A percentile compares a stretch with the other conserved stretches of the same genome.
phyloP scores from a whole-genome alignment of 2,797 vertebrate species.

The Emys orbicularis region DNA sequence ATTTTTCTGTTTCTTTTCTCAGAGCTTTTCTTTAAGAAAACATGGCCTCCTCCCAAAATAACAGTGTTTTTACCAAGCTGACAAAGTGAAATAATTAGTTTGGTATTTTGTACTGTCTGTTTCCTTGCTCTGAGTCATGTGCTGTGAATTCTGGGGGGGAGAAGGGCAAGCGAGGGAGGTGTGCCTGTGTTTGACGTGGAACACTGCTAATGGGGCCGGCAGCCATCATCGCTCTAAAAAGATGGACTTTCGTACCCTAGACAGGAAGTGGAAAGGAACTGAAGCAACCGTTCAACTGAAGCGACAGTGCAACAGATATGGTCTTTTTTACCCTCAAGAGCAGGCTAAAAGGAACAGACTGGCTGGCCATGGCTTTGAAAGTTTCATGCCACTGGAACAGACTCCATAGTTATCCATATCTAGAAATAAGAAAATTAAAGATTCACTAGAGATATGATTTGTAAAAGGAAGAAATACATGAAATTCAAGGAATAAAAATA shows the following conservation, averaged over 20 bases:
- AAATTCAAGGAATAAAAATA: neutral
- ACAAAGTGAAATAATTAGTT: conserved; percentile 41
- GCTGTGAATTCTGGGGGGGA: neutral
- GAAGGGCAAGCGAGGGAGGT: neutral
- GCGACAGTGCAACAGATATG: neutral
- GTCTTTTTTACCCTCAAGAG: accelerated
- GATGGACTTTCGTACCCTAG: neutral
- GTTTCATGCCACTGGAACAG: neutral
- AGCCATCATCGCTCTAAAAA: neutral
- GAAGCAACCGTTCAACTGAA: too few species aligned
- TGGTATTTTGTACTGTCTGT: neutral
- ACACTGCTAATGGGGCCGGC: neutral
- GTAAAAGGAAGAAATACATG: neutral
- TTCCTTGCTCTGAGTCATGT: neutral
- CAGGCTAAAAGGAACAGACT: neutral
- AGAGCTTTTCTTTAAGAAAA: conserved; percentile 68
- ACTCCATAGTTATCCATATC: neutral
- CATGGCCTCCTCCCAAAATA: conserved; percentile 68
- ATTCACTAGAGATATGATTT: neutral
- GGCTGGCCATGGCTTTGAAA: neutral
- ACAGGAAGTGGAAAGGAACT: neutral
- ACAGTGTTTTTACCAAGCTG: neutral
- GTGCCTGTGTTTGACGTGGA: conserved; percentile 59
- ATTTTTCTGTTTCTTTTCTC: conserved; percentile 57
- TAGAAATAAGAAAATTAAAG: neutral